Conservation (phyloP, 2,113 vertebrate species). For the Rhegmatorhina hoffmannsi region DNA sequence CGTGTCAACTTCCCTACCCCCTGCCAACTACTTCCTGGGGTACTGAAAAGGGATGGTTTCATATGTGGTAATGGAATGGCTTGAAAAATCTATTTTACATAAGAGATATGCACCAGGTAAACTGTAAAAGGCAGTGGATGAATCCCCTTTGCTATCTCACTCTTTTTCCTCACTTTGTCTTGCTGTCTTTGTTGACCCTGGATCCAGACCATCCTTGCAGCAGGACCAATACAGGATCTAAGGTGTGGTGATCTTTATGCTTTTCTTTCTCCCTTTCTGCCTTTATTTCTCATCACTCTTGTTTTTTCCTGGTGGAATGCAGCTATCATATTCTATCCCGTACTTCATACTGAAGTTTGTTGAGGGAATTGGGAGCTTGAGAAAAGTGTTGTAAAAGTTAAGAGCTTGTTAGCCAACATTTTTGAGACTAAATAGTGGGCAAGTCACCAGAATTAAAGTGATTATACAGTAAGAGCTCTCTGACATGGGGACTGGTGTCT, state of each 20-base stretch:
- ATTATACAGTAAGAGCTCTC: background rate
- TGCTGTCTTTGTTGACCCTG: background rate
- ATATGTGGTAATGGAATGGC: too few relatives aligned
- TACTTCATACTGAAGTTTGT: background rate
- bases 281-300: background rate
- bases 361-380: background rate
- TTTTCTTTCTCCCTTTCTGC: background rate
- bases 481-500: background rate
- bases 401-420: background rate
- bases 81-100: background rate
- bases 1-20: accelerated
- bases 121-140: background rate
- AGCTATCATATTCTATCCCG: background rate
- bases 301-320: background rate
- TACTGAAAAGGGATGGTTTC: background rate
- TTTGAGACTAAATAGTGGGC: background rate
- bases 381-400: background rate
- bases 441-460: background rate
- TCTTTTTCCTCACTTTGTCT: background rate
- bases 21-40: background rate
- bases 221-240: background rate
- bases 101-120: background rate
- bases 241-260: background rate
- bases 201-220: background rate
- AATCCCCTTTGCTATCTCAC: background rate